phyloP scores from a whole-genome alignment of 2,888 invertebrate species.

The Drosophila colorata region DNA sequence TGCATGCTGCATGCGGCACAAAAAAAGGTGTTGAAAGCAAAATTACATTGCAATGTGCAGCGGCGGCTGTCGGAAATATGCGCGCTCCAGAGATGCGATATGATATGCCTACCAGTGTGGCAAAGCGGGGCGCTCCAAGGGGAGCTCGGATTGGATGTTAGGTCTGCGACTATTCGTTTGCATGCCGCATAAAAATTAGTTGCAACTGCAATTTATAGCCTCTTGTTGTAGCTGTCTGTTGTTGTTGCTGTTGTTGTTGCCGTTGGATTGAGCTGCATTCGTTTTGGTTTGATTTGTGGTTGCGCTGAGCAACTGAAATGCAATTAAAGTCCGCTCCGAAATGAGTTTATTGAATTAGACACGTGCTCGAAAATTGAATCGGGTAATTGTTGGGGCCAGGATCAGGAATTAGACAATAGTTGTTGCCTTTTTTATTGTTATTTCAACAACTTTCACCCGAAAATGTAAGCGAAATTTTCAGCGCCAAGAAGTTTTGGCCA shows the following conservation, averaged over 20 bases:
- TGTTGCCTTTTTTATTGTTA: constrained; percentile 15
- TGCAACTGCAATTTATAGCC: constrained; percentile 71
- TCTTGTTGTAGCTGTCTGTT: constrained; percentile 30
- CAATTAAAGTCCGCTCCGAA: constrained; percentile 66
- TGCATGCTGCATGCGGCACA: constrained; percentile 63
- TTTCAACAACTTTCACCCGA: constrained; percentile 48
- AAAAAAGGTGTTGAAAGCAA: constrained; percentile 78
- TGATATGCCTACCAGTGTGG: constrained; percentile 60
- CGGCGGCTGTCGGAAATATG: constrained; percentile 73
- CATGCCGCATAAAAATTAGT: constrained; percentile 77
- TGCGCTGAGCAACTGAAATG: constrained; percentile 39
- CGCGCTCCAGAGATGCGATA: constrained; percentile 73
- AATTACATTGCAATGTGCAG: constrained; percentile 76
- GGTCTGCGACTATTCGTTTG: constrained; percentile 56
- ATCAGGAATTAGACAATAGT: constrained; percentile 34
- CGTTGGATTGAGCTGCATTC: constrained; percentile 55
- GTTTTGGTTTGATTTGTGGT: constrained; percentile 58
- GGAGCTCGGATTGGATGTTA: constrained; percentile 1
- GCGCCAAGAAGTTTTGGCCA: constrained; percentile 19
- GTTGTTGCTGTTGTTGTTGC: constrained; percentile 27
- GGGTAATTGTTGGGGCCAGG: constrained; percentile 48
- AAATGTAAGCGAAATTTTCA: constrained; percentile 8
- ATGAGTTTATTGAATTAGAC: constrained; percentile 76
- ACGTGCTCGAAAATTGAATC: constrained; percentile 65
- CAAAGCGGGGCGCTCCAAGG: constrained; percentile 7